phyloP scores from a whole-genome alignment of 2,888 invertebrate species.

The Eubasilissa splendida region DNA sequence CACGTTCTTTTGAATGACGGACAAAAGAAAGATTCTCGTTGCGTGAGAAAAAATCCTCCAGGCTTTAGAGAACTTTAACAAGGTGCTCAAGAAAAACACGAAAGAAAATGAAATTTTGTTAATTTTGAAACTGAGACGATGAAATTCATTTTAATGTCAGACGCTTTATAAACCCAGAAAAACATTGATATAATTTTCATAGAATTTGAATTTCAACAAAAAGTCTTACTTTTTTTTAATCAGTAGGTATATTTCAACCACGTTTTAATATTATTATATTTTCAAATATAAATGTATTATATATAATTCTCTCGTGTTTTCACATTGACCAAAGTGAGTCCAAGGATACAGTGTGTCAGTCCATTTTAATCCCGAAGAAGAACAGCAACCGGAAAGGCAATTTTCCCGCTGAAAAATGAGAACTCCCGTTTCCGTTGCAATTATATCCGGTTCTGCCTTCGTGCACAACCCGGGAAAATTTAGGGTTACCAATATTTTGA shows the following conservation, averaged over 20 bases:
- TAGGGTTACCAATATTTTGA: neutral
- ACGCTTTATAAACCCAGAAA: too few relatives aligned
- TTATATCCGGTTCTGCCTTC: constrained; percentile 31
- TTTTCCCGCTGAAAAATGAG: constrained; percentile 36
- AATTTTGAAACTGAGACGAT: too few relatives aligned
- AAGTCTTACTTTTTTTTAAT: too few relatives aligned
- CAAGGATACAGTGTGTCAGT: constrained; percentile 20
- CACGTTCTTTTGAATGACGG: constrained; percentile 22
- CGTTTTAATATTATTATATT: too few relatives aligned
- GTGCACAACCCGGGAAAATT: neutral
- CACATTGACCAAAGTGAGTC: constrained; percentile 21
- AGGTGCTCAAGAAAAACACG: neutral
- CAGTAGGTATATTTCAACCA: too few relatives aligned
- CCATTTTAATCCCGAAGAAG: constrained; percentile 20
- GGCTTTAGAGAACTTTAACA: neutral
- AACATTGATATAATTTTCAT: too few relatives aligned
- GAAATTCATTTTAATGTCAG: too few relatives aligned
- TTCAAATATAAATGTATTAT: neutral
- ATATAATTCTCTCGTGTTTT: neutral
- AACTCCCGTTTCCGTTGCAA: constrained; percentile 30
- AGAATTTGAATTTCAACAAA: too few relatives aligned
- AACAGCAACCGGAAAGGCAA: constrained; percentile 36
- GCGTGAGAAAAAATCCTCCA: constrained; percentile 3
- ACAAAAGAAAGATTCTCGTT: constrained; percentile 34
- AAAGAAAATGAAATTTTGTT: neutral